These are phyloP conservation scores for Hippocampus kuda DNA, from an alignment of 2,797 vertebrate genomes.

Conservation along the genomic window DNA sequence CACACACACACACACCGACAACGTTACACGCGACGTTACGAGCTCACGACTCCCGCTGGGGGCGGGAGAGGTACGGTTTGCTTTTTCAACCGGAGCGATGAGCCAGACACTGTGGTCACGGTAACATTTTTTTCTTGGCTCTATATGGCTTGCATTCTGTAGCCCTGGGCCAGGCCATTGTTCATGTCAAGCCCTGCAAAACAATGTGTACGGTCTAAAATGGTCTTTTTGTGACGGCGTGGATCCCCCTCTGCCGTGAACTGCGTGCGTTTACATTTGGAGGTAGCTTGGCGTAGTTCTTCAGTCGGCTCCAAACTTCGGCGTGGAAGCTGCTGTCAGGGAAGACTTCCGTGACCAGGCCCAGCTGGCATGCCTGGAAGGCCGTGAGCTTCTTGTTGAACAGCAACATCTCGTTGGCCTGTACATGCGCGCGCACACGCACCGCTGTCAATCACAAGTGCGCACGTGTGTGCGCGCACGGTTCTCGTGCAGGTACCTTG, in stretches of 20 bases:
- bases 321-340: conserved; percentile 78
- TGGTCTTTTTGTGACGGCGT: too few relatives aligned
- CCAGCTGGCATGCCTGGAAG: conserved; percentile 70
- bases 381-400: conserved; percentile 87
- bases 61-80: too few relatives aligned
- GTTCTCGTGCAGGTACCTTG: conserved; percentile 61
- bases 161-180: too few relatives aligned
- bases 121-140: too few relatives aligned
- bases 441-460: neutral
- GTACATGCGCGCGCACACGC: neutral
- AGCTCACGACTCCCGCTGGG: too few relatives aligned
- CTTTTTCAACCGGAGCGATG: too few relatives aligned
- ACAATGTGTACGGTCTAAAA: too few relatives aligned
- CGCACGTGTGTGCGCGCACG: neutral
- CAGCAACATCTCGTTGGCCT: conserved; percentile 82
- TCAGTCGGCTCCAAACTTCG: conserved; percentile 77
- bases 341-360: conserved; percentile 85
- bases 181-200: too few relatives aligned
- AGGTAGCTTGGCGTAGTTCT: conserved; percentile 71
- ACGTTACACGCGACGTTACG: too few relatives aligned
- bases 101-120: too few relatives aligned
- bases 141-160: too few relatives aligned
- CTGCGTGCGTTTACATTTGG: conserved; percentile 60
- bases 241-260: neutral
- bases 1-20: too few relatives aligned